Percentiles rank a stretch among this genome's conserved stretches.
Evolutionary conservation across 1,140 invertebrate species (phyloP).

Genomic region (Bradynema listronoti): DNA sequence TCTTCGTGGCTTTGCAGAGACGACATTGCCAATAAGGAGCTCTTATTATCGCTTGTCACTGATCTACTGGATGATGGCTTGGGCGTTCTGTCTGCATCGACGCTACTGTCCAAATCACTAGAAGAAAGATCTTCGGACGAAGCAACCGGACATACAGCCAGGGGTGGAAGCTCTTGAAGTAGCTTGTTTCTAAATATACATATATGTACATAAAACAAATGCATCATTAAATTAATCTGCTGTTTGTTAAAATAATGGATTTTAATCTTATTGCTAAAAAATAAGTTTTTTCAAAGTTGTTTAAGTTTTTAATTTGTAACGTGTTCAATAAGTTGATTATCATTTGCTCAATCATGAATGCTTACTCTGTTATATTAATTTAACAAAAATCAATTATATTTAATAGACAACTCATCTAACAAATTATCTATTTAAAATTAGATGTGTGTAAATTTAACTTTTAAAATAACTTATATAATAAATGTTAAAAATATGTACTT

Average conservation of each 20-base stretch:
- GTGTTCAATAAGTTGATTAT: no score
- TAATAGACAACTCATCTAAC: no score
- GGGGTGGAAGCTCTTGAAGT: constrained; percentile 54
- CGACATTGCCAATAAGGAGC: background rate
- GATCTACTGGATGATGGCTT: background rate
- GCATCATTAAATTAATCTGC: background rate
- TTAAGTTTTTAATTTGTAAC: no score
- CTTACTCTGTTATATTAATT: no score
- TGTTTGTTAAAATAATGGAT: no score
- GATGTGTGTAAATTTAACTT: no score
- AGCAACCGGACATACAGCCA: constrained; percentile 47
- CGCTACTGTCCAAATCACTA: constrained; percentile 33
- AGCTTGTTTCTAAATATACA: constrained; percentile 47
- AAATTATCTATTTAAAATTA: no score
- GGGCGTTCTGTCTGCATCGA: background rate
- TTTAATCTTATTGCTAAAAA: no score
- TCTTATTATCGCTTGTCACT: constrained; percentile 5
- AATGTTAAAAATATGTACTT: constrained; percentile 34
- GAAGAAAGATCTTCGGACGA: constrained; percentile 54
- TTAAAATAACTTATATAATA: no score
- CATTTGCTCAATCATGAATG: no score
- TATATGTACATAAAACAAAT: background rate
- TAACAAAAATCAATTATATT: no score
- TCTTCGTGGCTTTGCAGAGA: constrained; percentile 33
- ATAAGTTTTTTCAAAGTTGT: no score